Base-by-base conservation (phyloP, 2,113 vertebrate species). In the Gopherus evgoodei region DNA sequence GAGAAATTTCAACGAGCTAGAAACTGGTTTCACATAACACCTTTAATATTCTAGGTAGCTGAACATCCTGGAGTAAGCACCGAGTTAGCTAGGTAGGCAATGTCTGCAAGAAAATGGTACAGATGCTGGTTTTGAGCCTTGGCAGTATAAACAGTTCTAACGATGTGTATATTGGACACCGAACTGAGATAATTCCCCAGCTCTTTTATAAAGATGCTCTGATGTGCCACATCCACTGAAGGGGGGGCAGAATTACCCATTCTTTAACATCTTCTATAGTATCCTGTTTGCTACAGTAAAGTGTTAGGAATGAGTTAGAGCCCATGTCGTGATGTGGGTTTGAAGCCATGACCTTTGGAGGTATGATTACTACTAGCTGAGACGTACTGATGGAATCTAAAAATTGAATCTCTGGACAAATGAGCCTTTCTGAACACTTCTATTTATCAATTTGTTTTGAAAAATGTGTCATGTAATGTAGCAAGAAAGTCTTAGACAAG, bases 81-180 rank as follows among this genome's bases (percentile, higher is more conserved):
- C 53, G 38, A 83, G 14, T 2, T 93, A 22, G 82, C 1, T 76
- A 5, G 57, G 75, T 38, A 62, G 59, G 22, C 47, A n/a, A 16
- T 78, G 31, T 57, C 22, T 87, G 6, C 31, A 75, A 42, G 72
- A 42, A 75, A 42, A 42, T 24, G 72, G 9, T 75, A 10, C 38
- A 42, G 38, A 75, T 75, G 38, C 8, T 24, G n/a, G 22, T 75
- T 42, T 75, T 38, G 35, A 42, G n/a, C 16, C 87, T 87, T 81
- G 59, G 21, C 78, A 69, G 14, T 0, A 0, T 72, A 27, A n/a
- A 2, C 27, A 82, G 12, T 91, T 91, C 57, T 72, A n/a, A 76
- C 91, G 10, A 76, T 54, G 4, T 86, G 44, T 47, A 3, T 80
- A 54, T 82, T 44, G 52, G 47, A n/a, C 4, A 1, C 5, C 47